Evolutionary conservation across 2,113 vertebrate species (phyloP).

Genomic region (Eudyptes chrysolophus): DNA sequence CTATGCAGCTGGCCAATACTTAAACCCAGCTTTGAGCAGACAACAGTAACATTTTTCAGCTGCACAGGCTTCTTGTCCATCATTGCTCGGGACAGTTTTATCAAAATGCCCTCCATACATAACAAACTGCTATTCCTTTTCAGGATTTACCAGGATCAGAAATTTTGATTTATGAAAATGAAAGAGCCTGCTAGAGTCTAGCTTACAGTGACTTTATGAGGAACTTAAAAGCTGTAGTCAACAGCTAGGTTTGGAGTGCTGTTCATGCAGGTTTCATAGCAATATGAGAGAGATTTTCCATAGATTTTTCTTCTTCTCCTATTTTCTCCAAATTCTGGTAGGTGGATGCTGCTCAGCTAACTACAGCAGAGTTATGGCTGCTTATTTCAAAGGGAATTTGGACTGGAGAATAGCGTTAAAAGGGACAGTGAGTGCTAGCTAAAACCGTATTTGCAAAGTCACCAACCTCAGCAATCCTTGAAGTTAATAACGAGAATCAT

Average conservation of each 20-base stretch:
- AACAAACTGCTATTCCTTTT: neutral
- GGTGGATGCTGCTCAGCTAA: neutral
- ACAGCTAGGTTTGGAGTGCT: neutral
- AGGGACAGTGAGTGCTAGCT: neutral
- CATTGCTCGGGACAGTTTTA: neutral
- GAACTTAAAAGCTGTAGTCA: neutral
- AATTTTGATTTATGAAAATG: neutral
- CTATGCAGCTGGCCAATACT: neutral
- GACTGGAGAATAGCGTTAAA: neutral
- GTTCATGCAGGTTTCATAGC: neutral
- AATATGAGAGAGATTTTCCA: neutral
- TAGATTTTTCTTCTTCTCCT: neutral
- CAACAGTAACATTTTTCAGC: neutral
- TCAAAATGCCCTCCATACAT: neutral
- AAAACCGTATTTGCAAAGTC: neutral
- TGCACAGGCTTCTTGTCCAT: neutral
- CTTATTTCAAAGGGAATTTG: neutral
- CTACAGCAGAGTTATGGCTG: neutral
- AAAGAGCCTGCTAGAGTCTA: neutral
- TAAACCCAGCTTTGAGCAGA: neutral
- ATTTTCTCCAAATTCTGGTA: neutral
- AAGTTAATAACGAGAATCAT: slow-evolving; percentile 32
- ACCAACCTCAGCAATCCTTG: neutral
- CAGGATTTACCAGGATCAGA: neutral
- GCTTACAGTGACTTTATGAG: neutral